Evolutionary conservation across 1,140 invertebrate genomes (phyloP).

Genomic region (Matsumurasca onukii): DNA sequence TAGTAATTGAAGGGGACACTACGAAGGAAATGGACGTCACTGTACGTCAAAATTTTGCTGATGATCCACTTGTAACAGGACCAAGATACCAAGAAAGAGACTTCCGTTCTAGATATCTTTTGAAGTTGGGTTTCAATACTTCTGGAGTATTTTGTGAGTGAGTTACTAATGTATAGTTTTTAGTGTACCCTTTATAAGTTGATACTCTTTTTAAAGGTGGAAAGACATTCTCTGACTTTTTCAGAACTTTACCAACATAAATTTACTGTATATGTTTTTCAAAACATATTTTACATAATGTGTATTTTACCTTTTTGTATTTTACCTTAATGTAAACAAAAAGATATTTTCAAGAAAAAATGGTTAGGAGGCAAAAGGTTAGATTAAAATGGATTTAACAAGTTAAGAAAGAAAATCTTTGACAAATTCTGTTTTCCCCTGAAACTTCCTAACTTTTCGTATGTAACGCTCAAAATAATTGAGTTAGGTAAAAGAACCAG

Average conservation of each 20-base stretch:
- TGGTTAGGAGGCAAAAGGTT: too few species aligned
- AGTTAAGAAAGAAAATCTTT: too few species aligned
- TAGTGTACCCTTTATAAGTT: background rate
- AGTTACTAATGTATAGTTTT: background rate
- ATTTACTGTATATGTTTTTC: background rate
- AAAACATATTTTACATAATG: background rate
- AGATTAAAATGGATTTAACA: too few species aligned
- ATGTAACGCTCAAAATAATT: too few species aligned
- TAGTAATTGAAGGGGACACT: conserved; percentile 62
- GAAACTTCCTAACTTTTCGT: too few species aligned
- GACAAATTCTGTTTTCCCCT: too few species aligned
- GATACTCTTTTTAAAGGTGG: background rate
- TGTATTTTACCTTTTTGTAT: background rate
- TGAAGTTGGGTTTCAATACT: conserved; percentile 57
- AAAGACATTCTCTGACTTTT: background rate
- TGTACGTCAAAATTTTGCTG: conserved; percentile 62
- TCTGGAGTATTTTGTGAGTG: conserved; percentile 70
- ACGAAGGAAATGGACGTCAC: conserved; percentile 55
- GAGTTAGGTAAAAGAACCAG: too few species aligned
- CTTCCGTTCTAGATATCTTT: conserved; percentile 58
- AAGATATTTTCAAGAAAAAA: too few species aligned
- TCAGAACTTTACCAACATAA: background rate
- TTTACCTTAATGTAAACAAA: background rate
- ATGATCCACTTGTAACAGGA: conserved; percentile 70
- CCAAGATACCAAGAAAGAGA: conserved; percentile 68